Conservation (phyloP, 2,113 vertebrate species). For the Rhagologus leucostigma region DNA sequence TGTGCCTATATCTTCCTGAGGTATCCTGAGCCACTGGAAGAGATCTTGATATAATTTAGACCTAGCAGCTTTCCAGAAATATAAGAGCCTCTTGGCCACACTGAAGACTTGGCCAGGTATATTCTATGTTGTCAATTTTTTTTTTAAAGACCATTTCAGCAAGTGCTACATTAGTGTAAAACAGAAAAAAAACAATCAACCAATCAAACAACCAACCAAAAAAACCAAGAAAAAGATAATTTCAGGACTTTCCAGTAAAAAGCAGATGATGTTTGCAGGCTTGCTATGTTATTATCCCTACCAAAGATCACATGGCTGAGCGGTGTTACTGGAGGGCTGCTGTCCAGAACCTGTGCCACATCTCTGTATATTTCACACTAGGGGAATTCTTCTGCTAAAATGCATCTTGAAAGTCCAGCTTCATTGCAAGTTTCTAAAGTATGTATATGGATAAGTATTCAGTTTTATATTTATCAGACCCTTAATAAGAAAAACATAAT, state of each 20-base stretch:
- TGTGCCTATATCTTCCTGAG: not conserved
- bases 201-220: accelerated
- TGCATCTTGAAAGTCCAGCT: not conserved
- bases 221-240: not conserved
- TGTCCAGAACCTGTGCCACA: not conserved
- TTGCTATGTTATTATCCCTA: not conserved
- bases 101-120: not conserved
- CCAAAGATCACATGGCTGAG: not conserved
- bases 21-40: not conserved
- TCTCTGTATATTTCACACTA: not conserved
- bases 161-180: not conserved
- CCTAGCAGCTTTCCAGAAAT: not conserved
- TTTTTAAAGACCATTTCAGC: not conserved
- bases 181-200: not conserved
- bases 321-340: not conserved
- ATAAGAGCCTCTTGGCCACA: not conserved
- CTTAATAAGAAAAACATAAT: not conserved
- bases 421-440: not conserved
- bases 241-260: not conserved
- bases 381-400: not conserved
- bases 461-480: not conserved
- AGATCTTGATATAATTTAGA: not conserved
- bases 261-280: not conserved
- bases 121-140: not conserved
- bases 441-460: not conserved